Conservation (phyloP, 2,888 invertebrate species). For the Netelia inedita region DNA sequence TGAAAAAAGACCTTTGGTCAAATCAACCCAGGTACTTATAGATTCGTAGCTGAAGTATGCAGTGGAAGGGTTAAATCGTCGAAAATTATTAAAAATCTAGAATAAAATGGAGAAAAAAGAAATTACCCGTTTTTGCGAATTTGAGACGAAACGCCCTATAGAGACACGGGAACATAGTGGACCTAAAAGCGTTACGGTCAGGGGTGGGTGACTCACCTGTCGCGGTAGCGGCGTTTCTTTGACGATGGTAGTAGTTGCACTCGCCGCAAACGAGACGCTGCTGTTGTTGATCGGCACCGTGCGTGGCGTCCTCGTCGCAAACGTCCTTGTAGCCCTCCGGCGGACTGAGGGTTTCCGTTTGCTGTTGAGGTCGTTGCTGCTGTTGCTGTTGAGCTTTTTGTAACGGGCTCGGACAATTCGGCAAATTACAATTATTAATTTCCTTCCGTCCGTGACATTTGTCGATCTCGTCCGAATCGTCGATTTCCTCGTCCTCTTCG, state of each 20-base stretch:
- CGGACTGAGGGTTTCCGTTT: constrained; percentile 93
- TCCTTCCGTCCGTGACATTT: constrained; percentile 63
- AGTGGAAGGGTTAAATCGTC: too few species aligned
- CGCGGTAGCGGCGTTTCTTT: constrained; percentile 69
- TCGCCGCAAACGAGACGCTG: constrained; percentile 86
- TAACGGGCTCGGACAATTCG: constrained; percentile 64
- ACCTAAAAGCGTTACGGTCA: too few species aligned
- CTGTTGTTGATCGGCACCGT: constrained; percentile 83
- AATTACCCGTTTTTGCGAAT: too few species aligned
- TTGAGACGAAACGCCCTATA: neutral
- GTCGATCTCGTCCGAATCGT: constrained; percentile 73
- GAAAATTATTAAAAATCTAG: too few species aligned
- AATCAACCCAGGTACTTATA: too few species aligned
- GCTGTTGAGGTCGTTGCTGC: constrained; percentile 82
- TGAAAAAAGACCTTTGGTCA: too few species aligned
- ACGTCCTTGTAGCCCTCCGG: constrained; percentile 97
- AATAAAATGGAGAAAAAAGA: too few species aligned
- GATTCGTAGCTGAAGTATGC: too few species aligned
- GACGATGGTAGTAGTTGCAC: constrained; percentile 87
- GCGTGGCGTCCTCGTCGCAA: constrained; percentile 88
- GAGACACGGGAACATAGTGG: neutral
- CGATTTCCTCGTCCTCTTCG: constrained; percentile 60
- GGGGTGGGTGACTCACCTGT: constrained; percentile 85
- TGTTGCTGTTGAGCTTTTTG: constrained; percentile 64
- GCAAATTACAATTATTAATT: constrained; percentile 54